phyloP scores from a whole-genome alignment of 2,113 vertebrate genomes.

The Tenrec ecaudatus region DNA sequence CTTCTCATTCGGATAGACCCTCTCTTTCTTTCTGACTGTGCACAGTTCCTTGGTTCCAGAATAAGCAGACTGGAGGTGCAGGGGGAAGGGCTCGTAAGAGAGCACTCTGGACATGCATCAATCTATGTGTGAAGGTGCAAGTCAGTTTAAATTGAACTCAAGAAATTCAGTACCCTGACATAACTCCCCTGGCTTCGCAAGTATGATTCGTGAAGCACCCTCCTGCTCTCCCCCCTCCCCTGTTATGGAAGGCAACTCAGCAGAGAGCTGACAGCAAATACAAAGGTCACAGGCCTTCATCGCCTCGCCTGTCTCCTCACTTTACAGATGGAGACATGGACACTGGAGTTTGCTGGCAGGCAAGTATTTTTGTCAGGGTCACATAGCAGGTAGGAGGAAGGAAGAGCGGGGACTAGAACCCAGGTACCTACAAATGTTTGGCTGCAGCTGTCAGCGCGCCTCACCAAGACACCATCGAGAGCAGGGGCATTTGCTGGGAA shows the following conservation, averaged over 20 bases:
- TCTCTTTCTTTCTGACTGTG: too few relatives aligned
- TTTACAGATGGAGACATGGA: not conserved
- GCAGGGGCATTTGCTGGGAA: conserved; percentile 24
- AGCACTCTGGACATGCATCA: not conserved
- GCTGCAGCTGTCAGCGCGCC: not conserved
- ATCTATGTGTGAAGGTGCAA: not conserved
- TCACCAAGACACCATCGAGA: not conserved
- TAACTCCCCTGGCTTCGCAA: too few relatives aligned
- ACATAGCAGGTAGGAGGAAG: not conserved
- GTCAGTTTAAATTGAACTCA: not conserved
- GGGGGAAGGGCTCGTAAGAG: not conserved
- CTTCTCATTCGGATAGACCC: not conserved
- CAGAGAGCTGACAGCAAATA: not conserved
- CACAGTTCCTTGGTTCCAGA: not conserved
- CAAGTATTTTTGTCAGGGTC: not conserved
- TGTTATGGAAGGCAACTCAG: not conserved
- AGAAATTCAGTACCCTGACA: not conserved
- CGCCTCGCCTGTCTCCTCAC: not conserved
- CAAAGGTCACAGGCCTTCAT: not conserved
- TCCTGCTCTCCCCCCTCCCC: not conserved
- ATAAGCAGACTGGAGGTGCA: not conserved
- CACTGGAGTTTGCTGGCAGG: not conserved
- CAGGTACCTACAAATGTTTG: not conserved
- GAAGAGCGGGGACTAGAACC: not conserved
- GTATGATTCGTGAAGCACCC: not conserved